Evolutionary conservation across 2,888 invertebrate species (phyloP).

Genomic region (Conistra vaccinii): DNA sequence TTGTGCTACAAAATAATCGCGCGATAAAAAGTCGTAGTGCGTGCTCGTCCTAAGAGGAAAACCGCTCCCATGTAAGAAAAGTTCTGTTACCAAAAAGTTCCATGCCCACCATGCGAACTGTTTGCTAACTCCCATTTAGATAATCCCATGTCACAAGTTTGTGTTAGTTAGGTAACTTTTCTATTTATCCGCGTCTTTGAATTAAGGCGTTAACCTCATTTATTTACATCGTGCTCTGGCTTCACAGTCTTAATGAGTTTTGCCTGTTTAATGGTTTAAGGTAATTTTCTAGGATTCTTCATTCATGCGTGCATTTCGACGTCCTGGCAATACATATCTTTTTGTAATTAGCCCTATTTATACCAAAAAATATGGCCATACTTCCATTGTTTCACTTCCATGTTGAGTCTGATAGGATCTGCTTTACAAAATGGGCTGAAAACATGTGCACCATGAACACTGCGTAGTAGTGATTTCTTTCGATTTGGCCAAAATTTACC

Average conservation of each 20-base stretch:
- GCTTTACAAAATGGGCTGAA: neutral
- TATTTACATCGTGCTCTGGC: neutral
- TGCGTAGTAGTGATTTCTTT: neutral
- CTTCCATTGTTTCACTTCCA: too few species aligned
- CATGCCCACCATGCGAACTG: constrained; percentile 34
- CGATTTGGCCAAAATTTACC: neutral
- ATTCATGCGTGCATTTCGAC: neutral
- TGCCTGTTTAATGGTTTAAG: neutral
- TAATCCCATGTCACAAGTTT: constrained; percentile 52
- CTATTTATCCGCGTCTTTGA: constrained; percentile 22
- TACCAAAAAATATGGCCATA: neutral
- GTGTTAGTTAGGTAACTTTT: constrained; percentile 32
- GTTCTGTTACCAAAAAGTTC: constrained; percentile 33
- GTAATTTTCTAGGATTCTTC: neutral
- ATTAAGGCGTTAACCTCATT: constrained; percentile 26
- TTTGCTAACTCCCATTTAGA: constrained; percentile 47
- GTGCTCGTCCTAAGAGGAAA: constrained; percentile 20
- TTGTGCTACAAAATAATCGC: too few species aligned
- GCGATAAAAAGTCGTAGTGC: too few species aligned
- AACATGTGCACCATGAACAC: neutral
- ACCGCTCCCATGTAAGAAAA: constrained; percentile 26
- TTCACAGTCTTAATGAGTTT: constrained; percentile 6
- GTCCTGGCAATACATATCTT: neutral
- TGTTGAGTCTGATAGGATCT: neutral
- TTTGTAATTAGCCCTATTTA: neutral